Evolutionary conservation across 1,140 invertebrate genomes (phyloP), one percentile per base, ranked within the genome.

Genomic region (Monomorium pharaonis): DNA sequence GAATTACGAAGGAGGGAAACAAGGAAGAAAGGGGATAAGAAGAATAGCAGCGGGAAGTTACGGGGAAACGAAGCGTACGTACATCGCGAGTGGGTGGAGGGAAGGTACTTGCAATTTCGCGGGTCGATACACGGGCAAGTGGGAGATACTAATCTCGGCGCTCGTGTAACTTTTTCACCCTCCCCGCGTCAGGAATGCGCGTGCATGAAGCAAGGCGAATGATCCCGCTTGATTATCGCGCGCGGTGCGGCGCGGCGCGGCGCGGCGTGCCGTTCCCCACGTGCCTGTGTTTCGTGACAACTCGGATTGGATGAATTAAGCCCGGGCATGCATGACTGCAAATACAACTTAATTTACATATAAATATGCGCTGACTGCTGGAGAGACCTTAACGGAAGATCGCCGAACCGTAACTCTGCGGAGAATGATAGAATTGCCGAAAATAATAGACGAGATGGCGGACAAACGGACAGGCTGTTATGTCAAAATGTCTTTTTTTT

Each of bases 81-180:
- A 74, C 27, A 72, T 60, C 78, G 78, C 67, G 69, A 72, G 37
- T 27, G 51, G 67, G 63, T 67, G 42, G 49, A 49, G 58, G 33
- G 44, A 42, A 74, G 49, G 83, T 56, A 58, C 70, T 77, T 62
- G 88, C 69, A 88, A 88, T 88, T 88, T 81, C 75, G 75, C 67
- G 83, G 87, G 69, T 89, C 88, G 87, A 88, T 89, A 88, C 84
- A 81, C 51, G 56, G 24, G 56, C 72, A 58, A 76, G 70, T 84
- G 58, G 51, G 85, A 88, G 88, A 89, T 89, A 89, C 88, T 89
- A 86, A 89, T 89, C 87, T 89, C 75, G 16, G 74, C 18, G 67
- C 33, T 76, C 75, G 51, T 47, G 76, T 27, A 83, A 86, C 62
- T 86, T 89, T 88, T 89, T 70, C 67, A 47, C 54, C 83, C 56